These are phyloP conservation scores for Xestobium rufovillosum DNA, from an alignment of 2,888 invertebrate species.

Conservation along the genomic window DNA sequence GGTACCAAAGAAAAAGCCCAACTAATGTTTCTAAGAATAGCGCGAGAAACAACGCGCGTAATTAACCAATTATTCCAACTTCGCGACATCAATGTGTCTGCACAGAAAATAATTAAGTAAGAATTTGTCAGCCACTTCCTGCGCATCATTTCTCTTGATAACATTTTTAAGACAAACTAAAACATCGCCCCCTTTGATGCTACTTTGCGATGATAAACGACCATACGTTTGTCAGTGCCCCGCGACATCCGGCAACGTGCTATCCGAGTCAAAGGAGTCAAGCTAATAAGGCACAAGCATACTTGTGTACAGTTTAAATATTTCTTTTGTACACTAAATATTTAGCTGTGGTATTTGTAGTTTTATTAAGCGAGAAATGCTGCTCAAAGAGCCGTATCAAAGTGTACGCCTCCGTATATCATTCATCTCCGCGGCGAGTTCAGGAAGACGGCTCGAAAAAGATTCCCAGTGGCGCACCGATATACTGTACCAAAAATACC, in stretches of 20 bases:
- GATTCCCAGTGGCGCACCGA: conserved; percentile 4
- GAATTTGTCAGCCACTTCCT: conserved; percentile 43
- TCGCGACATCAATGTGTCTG: conserved; percentile 38
- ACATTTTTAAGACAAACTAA: conserved; percentile 41
- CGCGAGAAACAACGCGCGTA: no score
- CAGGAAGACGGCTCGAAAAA: conserved; percentile 10
- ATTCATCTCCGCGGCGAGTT: conserved; percentile 26
- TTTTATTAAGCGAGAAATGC: conserved; percentile 33
- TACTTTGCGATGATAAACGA: conserved; percentile 41
- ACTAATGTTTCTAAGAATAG: no score
- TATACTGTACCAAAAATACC: neutral
- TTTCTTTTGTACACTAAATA: conserved; percentile 33
- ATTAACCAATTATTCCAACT: no score
- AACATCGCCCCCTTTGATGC: conserved; percentile 40
- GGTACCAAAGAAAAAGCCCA: no score
- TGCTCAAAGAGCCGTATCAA: conserved; percentile 35
- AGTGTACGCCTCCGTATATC: conserved; percentile 33
- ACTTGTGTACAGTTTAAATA: conserved; percentile 32
- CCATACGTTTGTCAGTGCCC: conserved; percentile 39
- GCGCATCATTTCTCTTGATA: conserved; percentile 39
- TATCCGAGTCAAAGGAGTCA: conserved; percentile 15
- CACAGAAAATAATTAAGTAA: conserved; percentile 43
- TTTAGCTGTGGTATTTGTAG: conserved; percentile 27
- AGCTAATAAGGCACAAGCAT: conserved; percentile 31
- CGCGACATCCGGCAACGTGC: conserved; percentile 36